Base-by-base conservation (phyloP, 37 sponge, comb jelly and placozoan species). In the Hexactinellida sp. region DNA sequence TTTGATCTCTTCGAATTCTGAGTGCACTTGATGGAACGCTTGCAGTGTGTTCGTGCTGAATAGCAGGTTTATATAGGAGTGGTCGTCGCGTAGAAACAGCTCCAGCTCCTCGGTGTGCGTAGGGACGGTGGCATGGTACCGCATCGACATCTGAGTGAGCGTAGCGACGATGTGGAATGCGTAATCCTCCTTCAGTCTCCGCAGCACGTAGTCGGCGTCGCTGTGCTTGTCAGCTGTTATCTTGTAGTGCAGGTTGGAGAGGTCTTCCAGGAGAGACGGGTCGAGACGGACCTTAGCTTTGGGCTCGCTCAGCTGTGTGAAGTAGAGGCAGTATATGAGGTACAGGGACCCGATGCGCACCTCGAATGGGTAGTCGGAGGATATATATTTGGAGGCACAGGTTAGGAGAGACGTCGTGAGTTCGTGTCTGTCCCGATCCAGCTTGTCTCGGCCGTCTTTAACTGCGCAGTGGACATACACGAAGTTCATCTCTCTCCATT, bases 131-230 rank as follows among this genome's bases (percentile, higher is more conserved):
- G 76, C 76, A 63, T 63, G 76, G 13, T 63, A 63, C 5, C 76
- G 21, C 76, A 63, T 63, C 5, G 76, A 63, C 76, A 63, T 63
- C 76, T 63, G 76, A 3, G 76, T 25, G 25, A 63, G 21, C 5
- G 76, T 63, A 63, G 76, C 76, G 34, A 63, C 76, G 25, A 63
- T 63, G 13, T 63, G 76, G 76, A 63, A 63, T 63, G 76, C 76
- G 34, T 63, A 63, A n/a, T 63, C 76, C 34, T 63, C 76, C 76
- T 63, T 63, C 30, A 63, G 34, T 23, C 30, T 23, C 34, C 76
- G 3, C 76, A 63, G 34, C 34, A 63, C 34, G 76, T 63, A 63
- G 76, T 63, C 76, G 3, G 76, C 76, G 34, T 63, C 76, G 34
- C 76, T 63, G 34, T 63, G 76, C 34, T 63, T 63, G 13, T 63